Evolutionary conservation across 2,113 vertebrate species (phyloP).

Genomic region (Silurus glanis): DNA sequence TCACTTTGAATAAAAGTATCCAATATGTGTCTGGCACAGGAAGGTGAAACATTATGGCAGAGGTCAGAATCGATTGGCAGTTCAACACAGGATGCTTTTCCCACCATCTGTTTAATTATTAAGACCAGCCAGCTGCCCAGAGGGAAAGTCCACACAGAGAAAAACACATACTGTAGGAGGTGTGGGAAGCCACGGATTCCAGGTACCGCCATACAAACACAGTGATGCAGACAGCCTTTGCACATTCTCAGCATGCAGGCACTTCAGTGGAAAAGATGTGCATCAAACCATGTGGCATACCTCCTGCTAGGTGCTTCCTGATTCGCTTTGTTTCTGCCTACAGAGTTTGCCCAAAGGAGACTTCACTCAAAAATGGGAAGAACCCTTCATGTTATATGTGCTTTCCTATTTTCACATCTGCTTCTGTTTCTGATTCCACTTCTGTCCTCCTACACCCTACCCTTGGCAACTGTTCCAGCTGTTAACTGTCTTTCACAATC

Average conservation of each 20-base stretch:
- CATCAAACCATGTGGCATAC: conserved; percentile 16
- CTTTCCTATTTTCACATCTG: conserved; percentile 36
- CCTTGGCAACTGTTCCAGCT: conserved; percentile 8
- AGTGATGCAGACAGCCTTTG: background rate
- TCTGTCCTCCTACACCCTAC: background rate
- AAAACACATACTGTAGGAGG: conserved; percentile 2
- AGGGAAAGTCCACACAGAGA: conserved; percentile 26
- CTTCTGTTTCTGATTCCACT: background rate
- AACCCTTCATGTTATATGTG: conserved; percentile 5
- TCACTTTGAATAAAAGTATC: conserved; percentile 44
- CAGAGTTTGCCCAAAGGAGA: conserved; percentile 22
- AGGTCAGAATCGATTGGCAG: conserved; percentile 39
- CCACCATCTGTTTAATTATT: conserved; percentile 57
- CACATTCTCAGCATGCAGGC: background rate
- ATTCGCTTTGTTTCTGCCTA: conserved; percentile 7
- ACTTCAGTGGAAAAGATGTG: conserved; percentile 3
- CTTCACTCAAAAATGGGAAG: conserved; percentile 15
- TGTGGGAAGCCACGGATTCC: background rate
- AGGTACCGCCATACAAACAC: background rate
- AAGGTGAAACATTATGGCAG: conserved; percentile 6
- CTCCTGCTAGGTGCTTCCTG: conserved; percentile 8
- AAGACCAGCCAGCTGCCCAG: conserved; percentile 16
- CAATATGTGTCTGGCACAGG: background rate
- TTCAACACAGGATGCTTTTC: conserved; percentile 43
- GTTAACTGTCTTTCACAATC: conserved; percentile 16